phyloP scores from a whole-genome alignment of 2,888 invertebrate genomes.

The Thumatha senex region DNA sequence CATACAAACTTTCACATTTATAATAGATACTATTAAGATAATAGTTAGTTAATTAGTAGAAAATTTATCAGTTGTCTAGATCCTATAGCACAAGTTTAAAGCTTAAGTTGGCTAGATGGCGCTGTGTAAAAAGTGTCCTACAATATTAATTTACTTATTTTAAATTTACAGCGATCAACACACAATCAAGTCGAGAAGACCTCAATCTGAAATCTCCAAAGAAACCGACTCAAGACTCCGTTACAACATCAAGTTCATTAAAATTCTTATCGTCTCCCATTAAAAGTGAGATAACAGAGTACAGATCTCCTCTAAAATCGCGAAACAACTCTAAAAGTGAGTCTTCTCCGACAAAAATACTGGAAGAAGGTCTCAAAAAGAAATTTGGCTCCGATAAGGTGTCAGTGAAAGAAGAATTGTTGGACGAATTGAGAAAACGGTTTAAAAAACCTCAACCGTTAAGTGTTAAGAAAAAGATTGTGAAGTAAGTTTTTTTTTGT shows the following conservation, averaged over 20 bases:
- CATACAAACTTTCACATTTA: no score
- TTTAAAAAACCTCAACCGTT: constrained; percentile 61
- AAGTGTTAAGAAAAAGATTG: constrained; percentile 55
- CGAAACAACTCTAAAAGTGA: constrained; percentile 16
- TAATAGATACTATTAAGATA: no score
- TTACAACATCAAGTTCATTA: not conserved
- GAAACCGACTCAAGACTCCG: constrained; percentile 27
- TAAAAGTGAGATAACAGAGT: not conserved
- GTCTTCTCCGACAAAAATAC: constrained; percentile 54
- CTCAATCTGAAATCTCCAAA: constrained; percentile 54
- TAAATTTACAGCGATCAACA: constrained; percentile 21
- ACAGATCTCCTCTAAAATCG: not conserved
- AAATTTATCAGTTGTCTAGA: no score
- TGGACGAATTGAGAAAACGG: constrained; percentile 42
- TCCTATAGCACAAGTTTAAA: no score
- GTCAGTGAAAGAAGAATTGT: constrained; percentile 19
- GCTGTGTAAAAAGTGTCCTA: no score
- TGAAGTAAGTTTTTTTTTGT: constrained; percentile 55
- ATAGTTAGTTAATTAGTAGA: no score
- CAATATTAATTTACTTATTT: not conserved
- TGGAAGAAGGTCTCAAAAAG: constrained; percentile 49
- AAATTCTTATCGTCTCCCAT: not conserved
- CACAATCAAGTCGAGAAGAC: constrained; percentile 41
- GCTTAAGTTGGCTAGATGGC: no score
- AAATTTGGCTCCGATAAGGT: constrained; percentile 23